These are phyloP conservation scores for Labeo catla DNA, from an alignment of 2,113 vertebrate species.

Conservation along the genomic window DNA sequence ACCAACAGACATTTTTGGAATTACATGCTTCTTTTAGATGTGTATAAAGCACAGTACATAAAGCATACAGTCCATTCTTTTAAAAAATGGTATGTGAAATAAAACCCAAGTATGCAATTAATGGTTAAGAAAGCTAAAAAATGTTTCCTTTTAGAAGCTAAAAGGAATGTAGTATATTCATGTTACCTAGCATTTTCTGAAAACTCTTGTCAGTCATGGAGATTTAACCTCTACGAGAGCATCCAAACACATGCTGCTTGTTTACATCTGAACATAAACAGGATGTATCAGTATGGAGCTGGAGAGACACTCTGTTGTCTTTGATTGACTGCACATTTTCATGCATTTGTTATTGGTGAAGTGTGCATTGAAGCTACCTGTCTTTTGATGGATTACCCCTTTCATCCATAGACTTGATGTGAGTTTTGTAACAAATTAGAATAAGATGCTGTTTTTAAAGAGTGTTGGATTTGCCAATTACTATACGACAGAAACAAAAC, in stretches of 20 bases:
- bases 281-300: background rate
- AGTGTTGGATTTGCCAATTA: slow-evolving; percentile 33
- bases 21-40: background rate
- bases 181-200: background rate
- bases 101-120: background rate
- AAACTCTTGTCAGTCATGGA: background rate
- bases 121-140: background rate
- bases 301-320: background rate
- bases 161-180: background rate
- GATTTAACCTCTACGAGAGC: background rate
- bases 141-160: background rate
- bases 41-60: background rate
- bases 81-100: background rate
- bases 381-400: slow-evolving; percentile 28
- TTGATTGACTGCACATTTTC: slow-evolving; percentile 33
- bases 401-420: slow-evolving; percentile 18
- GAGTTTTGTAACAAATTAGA: slow-evolving; percentile 33
- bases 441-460: slow-evolving; percentile 3
- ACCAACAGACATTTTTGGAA: background rate
- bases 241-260: background rate
- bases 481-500: slow-evolving; percentile 27
- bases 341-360: background rate
- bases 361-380: background rate
- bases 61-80: background rate
- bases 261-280: background rate